Evolutionary conservation across 1,140 invertebrate genomes (phyloP), one percentile per base, ranked within the genome.

Genomic region (Platyura marginata): DNA sequence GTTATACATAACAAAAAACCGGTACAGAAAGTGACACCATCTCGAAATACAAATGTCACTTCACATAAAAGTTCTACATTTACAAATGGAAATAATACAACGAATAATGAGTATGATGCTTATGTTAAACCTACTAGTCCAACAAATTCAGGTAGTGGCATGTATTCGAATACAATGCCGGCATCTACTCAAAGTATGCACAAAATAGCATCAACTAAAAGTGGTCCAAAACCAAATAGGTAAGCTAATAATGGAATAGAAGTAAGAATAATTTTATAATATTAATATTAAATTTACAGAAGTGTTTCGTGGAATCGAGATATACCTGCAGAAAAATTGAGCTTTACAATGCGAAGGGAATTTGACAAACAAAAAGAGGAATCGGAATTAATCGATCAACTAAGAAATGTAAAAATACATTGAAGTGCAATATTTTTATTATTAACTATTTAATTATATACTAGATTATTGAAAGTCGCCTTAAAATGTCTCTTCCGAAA

Each of bases 291-390:
- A n/a, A n/a, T n/a, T 40, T 40, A 22, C 22, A 49, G 49, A 20
- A 55, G 51, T 10, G 58, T 61, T 36, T 60, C 70, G 43, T 84
- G 81, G 79, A 83, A 76, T 51, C 74, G 73, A 46, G 76, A 79
- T 46, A 61, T 75, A 42, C 63, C 75, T 16, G 59, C 67, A 3
- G 81, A 83, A 46, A 88, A 88, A 56, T 72, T 86, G 48, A 84
- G 79, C 48, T 92, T 91, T 61, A 93, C 89, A 5, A 90, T 92
- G 79, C 77, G 87, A 51, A 68, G 88, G 46, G 86, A 91, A 55
- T 85, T 89, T 45, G 86, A 92, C 54, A 80, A 85, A 51, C 83
- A 84, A 46, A 78, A 81, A 53, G 88, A 92, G 62, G 89, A 94
- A 59, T 78, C 77, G 15, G 84, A 91, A 57, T 65, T 90, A 46